Evolutionary conservation across 2,113 vertebrate genomes (phyloP).

Genomic region (Coreoperca whiteheadi): DNA sequence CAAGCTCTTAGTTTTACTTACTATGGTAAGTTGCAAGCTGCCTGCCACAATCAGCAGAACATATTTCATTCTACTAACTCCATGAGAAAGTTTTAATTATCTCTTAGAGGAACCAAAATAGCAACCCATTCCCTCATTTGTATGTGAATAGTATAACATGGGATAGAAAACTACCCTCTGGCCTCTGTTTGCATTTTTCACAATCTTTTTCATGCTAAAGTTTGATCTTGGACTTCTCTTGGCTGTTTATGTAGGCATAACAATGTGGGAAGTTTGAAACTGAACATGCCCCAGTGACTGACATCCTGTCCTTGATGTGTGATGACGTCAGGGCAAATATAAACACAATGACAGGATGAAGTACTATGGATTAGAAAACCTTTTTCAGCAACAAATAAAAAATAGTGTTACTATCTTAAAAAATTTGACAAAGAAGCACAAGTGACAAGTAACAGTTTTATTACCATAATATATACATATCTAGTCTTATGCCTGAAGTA

Average conservation of each 20-base stretch:
- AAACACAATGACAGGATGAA: not conserved
- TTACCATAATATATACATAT: not conserved
- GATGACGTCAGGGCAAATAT: conserved; percentile 8
- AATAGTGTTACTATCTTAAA: not conserved
- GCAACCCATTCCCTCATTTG: conserved; percentile 13
- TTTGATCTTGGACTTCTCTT: conserved; percentile 23
- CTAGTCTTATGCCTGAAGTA: not conserved
- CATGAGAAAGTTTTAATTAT: conserved; percentile 68
- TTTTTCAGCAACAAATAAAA: not conserved
- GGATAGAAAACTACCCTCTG: not conserved
- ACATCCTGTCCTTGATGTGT: conserved; percentile 7
- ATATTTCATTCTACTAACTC: conserved; percentile 51
- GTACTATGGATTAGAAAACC: not conserved
- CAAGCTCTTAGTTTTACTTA: conserved; percentile 59
- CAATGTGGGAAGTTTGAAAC: conserved; percentile 30
- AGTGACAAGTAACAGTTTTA: not conserved
- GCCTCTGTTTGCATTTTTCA: conserved; percentile 22
- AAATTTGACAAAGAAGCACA: too few relatives aligned
- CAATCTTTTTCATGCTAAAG: not conserved
- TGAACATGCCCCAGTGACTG: not conserved
- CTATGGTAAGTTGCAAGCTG: conserved; percentile 55
- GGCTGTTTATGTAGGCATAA: conserved; percentile 10
- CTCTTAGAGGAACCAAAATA: conserved; percentile 32
- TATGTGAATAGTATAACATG: not conserved
- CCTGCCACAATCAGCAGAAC: conserved; percentile 57